Percentiles rank a stretch among this genome's conserved stretches.
These are phyloP conservation scores for Thunnus thynnus DNA, from an alignment of 2,113 vertebrate species.

Conservation along the genomic window DNA sequence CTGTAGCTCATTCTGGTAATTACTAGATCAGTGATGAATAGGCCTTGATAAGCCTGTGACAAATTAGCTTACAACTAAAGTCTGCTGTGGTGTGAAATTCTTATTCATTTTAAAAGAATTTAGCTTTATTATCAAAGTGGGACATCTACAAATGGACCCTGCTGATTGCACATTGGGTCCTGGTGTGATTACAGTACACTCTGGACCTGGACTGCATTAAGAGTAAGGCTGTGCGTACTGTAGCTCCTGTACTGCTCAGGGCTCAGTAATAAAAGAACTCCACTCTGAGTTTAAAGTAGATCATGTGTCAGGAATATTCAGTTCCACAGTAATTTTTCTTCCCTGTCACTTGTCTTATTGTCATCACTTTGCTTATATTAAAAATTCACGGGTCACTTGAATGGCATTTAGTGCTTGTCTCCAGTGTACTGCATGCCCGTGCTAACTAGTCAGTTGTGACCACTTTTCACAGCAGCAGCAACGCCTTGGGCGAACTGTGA, in stretches of 20 bases:
- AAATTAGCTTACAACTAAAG: conserved; percentile 61
- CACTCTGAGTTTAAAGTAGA: conserved; percentile 1
- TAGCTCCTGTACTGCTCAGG: neutral
- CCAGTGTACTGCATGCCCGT: conserved; percentile 68
- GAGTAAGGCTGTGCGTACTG: neutral
- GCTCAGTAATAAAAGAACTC: conserved; percentile 17
- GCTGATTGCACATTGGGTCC: conserved; percentile 25
- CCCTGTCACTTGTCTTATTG: conserved; percentile 78
- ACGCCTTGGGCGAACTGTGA: conserved; percentile 73
- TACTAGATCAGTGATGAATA: conserved; percentile 66
- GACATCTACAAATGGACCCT: conserved; percentile 39
- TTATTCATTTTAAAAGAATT: conserved; percentile 48
- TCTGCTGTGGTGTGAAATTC: conserved; percentile 54
- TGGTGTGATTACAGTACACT: conserved; percentile 14
- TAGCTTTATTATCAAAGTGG: conserved; percentile 31
- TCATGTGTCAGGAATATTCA: conserved; percentile 49
- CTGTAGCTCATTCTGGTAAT: conserved; percentile 69
- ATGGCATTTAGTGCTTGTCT: conserved; percentile 81
- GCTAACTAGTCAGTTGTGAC: conserved; percentile 84
- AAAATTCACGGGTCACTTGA: conserved; percentile 83
- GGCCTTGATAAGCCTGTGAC: conserved; percentile 62
- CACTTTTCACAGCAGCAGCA: conserved; percentile 79
- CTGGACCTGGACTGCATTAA: conserved; percentile 19
- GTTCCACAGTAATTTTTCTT: conserved; percentile 34
- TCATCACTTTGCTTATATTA: conserved; percentile 78